A percentile compares a stretch with the other conserved stretches of the same genome.
Conservation (phyloP, 2,113 vertebrate genomes). For the Rhinopomastus cyanomelas region DNA sequence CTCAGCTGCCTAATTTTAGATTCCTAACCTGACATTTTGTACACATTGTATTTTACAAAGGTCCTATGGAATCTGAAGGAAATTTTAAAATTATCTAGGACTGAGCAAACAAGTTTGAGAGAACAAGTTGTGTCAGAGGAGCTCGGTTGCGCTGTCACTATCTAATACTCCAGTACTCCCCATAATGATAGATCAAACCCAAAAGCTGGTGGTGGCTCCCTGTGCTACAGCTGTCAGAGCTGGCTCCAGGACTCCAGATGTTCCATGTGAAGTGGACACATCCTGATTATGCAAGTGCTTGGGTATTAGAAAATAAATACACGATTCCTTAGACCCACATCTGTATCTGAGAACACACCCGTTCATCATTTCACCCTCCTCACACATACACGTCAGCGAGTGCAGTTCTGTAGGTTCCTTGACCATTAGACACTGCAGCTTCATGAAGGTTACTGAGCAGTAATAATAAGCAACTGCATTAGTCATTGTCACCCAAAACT, state of each 20-base stretch:
- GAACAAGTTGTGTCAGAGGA: background rate
- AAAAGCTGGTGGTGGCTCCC: background rate
- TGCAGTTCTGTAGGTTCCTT: background rate
- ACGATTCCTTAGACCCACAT: background rate
- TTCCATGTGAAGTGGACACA: background rate
- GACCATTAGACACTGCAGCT: background rate
- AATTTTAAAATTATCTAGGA: background rate
- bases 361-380: background rate
- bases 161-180: background rate
- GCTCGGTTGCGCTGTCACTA: background rate
- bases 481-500: background rate
- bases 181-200: background rate
- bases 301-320: slow-evolving; percentile 1
- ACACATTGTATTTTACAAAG: background rate
- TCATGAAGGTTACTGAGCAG: background rate
- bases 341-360: background rate
- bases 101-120: background rate
- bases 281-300: slow-evolving; percentile 8
- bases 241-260: slow-evolving; percentile 13
- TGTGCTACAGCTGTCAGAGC: background rate
- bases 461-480: background rate
- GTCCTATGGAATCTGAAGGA: background rate
- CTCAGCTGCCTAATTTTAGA: background rate
- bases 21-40: background rate
- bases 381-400: background rate